Base-by-base conservation (phyloP, 2,888 invertebrate genomes). In the Spilarctia lutea region DNA sequence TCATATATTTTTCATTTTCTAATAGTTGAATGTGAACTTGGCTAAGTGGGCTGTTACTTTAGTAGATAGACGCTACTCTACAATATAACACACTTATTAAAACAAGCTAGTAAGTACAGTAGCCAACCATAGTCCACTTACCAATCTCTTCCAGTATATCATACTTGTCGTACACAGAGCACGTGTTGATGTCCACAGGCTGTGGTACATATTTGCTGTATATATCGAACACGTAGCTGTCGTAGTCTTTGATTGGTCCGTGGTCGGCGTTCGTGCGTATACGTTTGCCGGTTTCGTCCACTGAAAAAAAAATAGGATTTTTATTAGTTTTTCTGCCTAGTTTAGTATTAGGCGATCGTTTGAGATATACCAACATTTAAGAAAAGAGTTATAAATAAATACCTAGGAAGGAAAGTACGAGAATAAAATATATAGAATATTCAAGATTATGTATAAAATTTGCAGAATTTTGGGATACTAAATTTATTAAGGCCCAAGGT, bases 121-220 rank as follows among this genome's bases (percentile, higher is more conserved):
- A 68, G 2, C 42, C 70, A 70, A 63, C 45, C 30, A 66, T 39
- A 68, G 65, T 70, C 67, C 75, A 89, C 96, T 96, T 90, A 96
- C 99, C 99, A 88, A 99, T 99, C 96, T 99, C 99, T 96, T 99
- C 99, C 65, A 99, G 97, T 81, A 99, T 99, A 88, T 99, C 99
- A 91, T 99, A 99, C 89, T 98, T 98, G 93, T 99, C 99, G 92
- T 99, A 99, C 0, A 99, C 99, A 77, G 98, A 99, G 87, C 98
- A 98, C 1, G 98, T 97, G 89, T 98, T 99, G 89, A 99, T 98
- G 89, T 99, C 99, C 27, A 99, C 99, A 0, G 99, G 99, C 91
- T 99, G 99, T 56, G 99, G 99, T 73, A 99, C 98, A 90, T 98
- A 99, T 93, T 99, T 99, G 89, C 99, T 98, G 96, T 99, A 99